These are phyloP conservation scores for Timema podura DNA, from an alignment of 2,888 invertebrate genomes.

Conservation along the genomic window DNA sequence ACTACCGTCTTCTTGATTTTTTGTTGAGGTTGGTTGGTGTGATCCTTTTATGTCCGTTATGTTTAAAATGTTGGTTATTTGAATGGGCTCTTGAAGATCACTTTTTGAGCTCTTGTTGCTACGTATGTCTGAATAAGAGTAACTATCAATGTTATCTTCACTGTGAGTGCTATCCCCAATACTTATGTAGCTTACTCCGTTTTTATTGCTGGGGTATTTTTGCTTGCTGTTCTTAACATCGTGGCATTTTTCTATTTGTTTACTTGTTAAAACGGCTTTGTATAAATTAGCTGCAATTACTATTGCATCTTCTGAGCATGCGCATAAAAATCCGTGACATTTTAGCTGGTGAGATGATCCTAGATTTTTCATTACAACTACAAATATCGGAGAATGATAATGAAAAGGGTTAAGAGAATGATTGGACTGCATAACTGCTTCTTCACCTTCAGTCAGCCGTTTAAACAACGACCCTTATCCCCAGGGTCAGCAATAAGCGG, in stretches of 20 bases:
- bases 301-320: constrained; percentile 84
- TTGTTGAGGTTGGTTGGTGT: too few species aligned
- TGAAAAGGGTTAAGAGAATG: constrained; percentile 23
- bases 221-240: too few species aligned
- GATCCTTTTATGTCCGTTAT: too few species aligned
- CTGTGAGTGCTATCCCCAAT: too few species aligned
- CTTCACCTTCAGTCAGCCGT: constrained; percentile 49
- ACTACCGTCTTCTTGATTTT: too few species aligned
- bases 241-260: constrained; percentile 46
- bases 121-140: too few species aligned
- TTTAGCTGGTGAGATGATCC: constrained; percentile 74
- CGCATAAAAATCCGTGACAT: constrained; percentile 89
- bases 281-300: constrained; percentile 88
- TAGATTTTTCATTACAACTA: constrained; percentile 80
- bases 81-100: too few species aligned
- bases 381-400: constrained; percentile 78
- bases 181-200: too few species aligned
- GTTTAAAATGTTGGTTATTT: too few species aligned
- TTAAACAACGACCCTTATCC: constrained; percentile 57
- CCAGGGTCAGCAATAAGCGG: constrained; percentile 81
- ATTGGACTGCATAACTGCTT: constrained; percentile 33
- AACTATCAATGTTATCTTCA: too few species aligned
- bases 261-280: constrained; percentile 79
- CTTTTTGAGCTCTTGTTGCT: too few species aligned
- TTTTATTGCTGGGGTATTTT: too few species aligned